Percentiles rank a stretch among this genome's conserved stretches.
Conservation (phyloP, 2,888 invertebrate species). For the Pandemis heparana region DNA sequence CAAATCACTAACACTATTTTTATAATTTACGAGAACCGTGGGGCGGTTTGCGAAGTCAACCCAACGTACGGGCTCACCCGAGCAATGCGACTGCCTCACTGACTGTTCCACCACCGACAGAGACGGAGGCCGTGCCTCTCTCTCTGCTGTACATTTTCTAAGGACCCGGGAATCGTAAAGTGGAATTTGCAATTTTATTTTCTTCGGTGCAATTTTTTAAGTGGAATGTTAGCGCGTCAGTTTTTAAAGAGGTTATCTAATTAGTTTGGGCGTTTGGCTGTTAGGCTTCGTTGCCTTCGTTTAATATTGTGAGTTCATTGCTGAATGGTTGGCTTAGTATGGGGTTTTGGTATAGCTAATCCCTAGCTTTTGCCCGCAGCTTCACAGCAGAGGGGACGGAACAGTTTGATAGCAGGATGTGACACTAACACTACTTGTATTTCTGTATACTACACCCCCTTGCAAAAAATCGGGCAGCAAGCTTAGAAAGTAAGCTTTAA, state of each 20-base stretch:
- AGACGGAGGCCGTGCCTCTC: slow-evolving; percentile 23
- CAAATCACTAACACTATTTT: slow-evolving; percentile 29
- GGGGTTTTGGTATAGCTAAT: not conserved
- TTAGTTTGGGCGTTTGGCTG: slow-evolving; percentile 2
- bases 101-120: slow-evolving; percentile 20
- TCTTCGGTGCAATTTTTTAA: slow-evolving; percentile 40
- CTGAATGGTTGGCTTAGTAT: not conserved
- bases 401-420: not conserved
- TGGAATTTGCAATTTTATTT: slow-evolving; percentile 42
- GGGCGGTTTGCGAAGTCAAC: not conserved
- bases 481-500: no score
- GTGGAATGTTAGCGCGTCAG: slow-evolving; percentile 37
- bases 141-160: slow-evolving; percentile 29
- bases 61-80: not conserved
- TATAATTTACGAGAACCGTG: slow-evolving; percentile 28
- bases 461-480: no score
- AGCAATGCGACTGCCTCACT: slow-evolving; percentile 19
- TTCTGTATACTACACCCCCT: not conserved
- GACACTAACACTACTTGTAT: not conserved
- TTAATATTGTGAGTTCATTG: not conserved
- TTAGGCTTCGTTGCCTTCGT: not conserved
- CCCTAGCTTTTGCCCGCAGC: not conserved
- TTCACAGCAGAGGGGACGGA: not conserved
- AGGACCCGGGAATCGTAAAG: slow-evolving; percentile 38
- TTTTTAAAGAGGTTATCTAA: slow-evolving; percentile 20